Base-by-base conservation (phyloP, 1,140 invertebrate species). In the Pomacea maculata region DNA sequence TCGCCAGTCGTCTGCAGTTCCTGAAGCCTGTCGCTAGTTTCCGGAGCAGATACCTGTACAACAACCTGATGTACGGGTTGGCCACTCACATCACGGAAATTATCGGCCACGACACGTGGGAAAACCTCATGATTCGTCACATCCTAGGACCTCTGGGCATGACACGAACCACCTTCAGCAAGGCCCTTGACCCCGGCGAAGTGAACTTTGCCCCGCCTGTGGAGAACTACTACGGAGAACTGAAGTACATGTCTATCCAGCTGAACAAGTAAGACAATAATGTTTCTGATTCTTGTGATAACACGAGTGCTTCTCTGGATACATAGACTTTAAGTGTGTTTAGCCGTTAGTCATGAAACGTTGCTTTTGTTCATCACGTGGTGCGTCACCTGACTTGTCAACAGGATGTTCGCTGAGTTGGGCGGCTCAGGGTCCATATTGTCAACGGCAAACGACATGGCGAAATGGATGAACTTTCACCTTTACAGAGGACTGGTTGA, bases 391-490 rank as follows among this genome's bases (percentile, higher is more conserved):
- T 45, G 34, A 45, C 34, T 70, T 70, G 0, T 81, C 45, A 45
- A 15, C 83, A 89, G 88, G 64, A 70, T 77, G 17, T 89, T 86
- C 85, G 82, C 74, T 29, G 29, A 79, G 25, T 70, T 86, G n/a
- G 75, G 76, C 76, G 88, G 85, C 17, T 87, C 88, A 25, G 86
- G 86, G 2, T 80, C 85, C 19, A 81, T 89, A 14, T 72, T 89
- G 65, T 82, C 76, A 25, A 88, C 81, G 64, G 86, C 86, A 12
- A 75, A 84, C n/a, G 88, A 89, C 77, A 88, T 89, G 86, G 78
- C 84, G 0, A 82, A 86, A 73, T 89, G 87, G 87, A 86, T 89
- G 85, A 83, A 81, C 65, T 87, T 89, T 80, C 86, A 88, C 64
- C 78, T 88, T 15, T 55, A 65, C 34, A 70, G 45, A 55, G 77